Conservation (phyloP, 2,113 vertebrate species). For the Leptosomus discolor region DNA sequence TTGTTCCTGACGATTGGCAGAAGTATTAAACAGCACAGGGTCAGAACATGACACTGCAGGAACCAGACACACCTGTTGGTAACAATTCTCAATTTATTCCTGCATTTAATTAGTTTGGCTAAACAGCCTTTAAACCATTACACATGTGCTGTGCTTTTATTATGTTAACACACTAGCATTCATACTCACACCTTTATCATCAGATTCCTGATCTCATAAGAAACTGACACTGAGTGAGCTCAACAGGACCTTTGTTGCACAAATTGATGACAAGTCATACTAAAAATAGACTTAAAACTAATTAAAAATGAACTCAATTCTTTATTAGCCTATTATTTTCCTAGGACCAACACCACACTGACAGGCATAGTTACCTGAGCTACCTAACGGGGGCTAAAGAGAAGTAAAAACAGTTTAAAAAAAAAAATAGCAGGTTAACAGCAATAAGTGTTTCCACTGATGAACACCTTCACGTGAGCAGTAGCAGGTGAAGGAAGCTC, state of each 20-base stretch:
- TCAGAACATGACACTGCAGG: background rate
- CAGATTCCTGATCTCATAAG: background rate
- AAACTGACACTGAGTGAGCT: background rate
- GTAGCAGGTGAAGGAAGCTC: background rate
- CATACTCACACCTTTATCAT: background rate
- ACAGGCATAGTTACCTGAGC: background rate
- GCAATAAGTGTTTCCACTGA: background rate
- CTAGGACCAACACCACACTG: background rate
- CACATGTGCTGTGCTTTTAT: background rate
- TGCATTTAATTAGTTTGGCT: background rate
- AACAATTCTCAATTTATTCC: background rate
- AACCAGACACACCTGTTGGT: constrained; percentile 17
- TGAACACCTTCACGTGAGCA: background rate
- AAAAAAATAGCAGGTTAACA: background rate
- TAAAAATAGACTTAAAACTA: background rate
- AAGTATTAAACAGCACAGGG: background rate
- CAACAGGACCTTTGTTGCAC: background rate
- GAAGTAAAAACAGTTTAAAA: background rate
- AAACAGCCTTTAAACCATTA: background rate
- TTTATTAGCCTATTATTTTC: background rate
- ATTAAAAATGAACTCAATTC: background rate
- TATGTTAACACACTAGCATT: background rate
- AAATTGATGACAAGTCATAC: background rate
- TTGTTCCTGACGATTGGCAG: background rate
- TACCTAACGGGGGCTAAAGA: background rate